phyloP scores from a whole-genome alignment of 2,113 vertebrate species.

The Eupsittula cactorum region DNA sequence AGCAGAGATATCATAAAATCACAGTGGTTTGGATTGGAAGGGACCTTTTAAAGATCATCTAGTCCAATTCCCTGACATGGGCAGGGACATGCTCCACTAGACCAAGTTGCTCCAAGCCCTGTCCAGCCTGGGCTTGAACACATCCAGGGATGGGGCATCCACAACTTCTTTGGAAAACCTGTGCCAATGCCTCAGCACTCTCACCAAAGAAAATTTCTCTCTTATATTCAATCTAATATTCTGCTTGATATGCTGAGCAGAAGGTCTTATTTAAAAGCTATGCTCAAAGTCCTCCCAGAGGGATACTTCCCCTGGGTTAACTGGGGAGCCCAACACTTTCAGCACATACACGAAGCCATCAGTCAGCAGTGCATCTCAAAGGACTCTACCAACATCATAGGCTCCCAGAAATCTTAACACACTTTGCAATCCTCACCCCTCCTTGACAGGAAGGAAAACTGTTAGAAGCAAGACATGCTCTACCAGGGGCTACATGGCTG shows the following conservation, averaged over 20 bases:
- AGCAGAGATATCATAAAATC: not conserved
- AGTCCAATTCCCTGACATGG: accelerated
- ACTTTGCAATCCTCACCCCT: not conserved
- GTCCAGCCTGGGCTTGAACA: not conserved
- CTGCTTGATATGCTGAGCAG: not conserved
- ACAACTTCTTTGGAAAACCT: not conserved
- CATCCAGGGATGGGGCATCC: not conserved
- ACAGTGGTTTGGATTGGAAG: not conserved
- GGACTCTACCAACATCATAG: not conserved
- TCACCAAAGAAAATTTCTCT: not conserved
- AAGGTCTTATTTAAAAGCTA: not conserved
- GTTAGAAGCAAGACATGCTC: not conserved
- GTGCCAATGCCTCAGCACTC: not conserved
- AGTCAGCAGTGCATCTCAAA: not conserved
- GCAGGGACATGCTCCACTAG: not conserved
- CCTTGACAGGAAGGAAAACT: not conserved
- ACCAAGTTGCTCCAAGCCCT: not conserved
- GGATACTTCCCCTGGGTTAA: not conserved
- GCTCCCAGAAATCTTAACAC: not conserved
- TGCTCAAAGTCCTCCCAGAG: not conserved
- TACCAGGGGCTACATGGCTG: not conserved
- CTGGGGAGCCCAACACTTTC: not conserved
- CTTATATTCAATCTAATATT: not conserved
- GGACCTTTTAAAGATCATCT: not conserved
- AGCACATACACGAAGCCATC: not conserved